Evolutionary conservation across 2,113 vertebrate species (phyloP).

Genomic region (Theristicus caerulescens): DNA sequence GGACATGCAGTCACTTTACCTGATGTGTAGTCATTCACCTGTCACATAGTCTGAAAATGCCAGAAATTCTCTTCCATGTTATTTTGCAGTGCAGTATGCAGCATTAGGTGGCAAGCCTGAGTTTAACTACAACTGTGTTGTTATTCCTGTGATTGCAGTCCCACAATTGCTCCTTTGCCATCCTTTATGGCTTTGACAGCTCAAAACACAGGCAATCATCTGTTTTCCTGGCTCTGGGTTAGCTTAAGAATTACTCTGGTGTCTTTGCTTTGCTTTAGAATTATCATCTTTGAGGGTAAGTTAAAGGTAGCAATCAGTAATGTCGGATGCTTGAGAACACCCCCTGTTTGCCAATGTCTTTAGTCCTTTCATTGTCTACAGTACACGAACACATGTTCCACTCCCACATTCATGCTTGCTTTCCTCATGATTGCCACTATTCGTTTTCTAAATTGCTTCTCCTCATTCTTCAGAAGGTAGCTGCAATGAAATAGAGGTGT

Average conservation of each 20-base stretch:
- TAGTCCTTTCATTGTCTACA: not conserved
- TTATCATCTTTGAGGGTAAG: not conserved
- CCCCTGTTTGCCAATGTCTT: not conserved
- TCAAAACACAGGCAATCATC: not conserved
- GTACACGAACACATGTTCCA: not conserved
- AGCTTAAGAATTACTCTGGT: not conserved
- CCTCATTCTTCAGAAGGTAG: not conserved
- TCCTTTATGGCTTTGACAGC: not conserved
- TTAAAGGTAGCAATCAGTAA: not conserved
- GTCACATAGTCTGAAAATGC: not conserved
- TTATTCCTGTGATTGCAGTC: not conserved
- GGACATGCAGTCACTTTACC: not conserved
- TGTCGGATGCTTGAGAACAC: not conserved
- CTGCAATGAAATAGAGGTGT: not conserved
- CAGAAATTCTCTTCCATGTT: not conserved
- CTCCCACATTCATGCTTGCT: not conserved
- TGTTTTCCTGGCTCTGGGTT: not conserved
- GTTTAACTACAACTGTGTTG: not conserved
- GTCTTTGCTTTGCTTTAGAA: not conserved
- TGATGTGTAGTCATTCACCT: fast-evolving
- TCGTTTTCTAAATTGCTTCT: not conserved
- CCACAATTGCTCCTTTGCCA: not conserved
- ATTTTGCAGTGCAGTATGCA: not conserved
- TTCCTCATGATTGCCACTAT: not conserved
- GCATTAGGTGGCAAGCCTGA: not conserved